Evolutionary conservation across 2,888 invertebrate genomes (phyloP).

Genomic region (Dexiosoma caninum): DNA sequence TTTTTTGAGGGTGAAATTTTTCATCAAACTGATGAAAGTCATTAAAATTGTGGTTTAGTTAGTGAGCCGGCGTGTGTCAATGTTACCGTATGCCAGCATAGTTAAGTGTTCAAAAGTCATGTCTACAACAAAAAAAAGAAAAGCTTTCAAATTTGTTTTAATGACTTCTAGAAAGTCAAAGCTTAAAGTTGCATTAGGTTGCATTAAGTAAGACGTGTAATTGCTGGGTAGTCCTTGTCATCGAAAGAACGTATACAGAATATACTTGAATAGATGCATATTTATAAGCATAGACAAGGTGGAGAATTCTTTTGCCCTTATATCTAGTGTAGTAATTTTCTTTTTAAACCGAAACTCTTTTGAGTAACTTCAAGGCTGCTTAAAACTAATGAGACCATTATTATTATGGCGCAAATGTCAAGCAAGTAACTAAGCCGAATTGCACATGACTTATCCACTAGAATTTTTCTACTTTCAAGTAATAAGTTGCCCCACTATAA

Average conservation of each 20-base stretch:
- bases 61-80: background rate
- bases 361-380: too few relatives aligned
- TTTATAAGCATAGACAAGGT: background rate
- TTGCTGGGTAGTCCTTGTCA: background rate
- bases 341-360: too few relatives aligned
- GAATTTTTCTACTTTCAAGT: too few relatives aligned
- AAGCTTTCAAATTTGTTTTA: slow-evolving; percentile 40
- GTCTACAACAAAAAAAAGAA: slow-evolving; percentile 24
- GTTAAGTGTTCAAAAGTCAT: slow-evolving; percentile 14
- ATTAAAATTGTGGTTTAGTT: slow-evolving; percentile 32
- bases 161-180: slow-evolving; percentile 40
- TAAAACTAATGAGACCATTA: too few relatives aligned
- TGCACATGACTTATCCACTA: too few relatives aligned
- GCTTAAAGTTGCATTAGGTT: slow-evolving; percentile 39
- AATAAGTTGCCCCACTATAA: too few relatives aligned
- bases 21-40: slow-evolving; percentile 29
- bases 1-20: background rate
- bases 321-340: too few relatives aligned
- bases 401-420: too few relatives aligned
- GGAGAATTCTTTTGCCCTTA: too few relatives aligned
- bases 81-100: background rate
- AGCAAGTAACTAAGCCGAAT: too few relatives aligned
- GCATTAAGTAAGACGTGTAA: background rate
- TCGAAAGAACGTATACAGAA: background rate
- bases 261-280: background rate